These are phyloP conservation scores for Adelphocoris suturalis DNA, from an alignment of 2,888 invertebrate species.

Conservation along the genomic window DNA sequence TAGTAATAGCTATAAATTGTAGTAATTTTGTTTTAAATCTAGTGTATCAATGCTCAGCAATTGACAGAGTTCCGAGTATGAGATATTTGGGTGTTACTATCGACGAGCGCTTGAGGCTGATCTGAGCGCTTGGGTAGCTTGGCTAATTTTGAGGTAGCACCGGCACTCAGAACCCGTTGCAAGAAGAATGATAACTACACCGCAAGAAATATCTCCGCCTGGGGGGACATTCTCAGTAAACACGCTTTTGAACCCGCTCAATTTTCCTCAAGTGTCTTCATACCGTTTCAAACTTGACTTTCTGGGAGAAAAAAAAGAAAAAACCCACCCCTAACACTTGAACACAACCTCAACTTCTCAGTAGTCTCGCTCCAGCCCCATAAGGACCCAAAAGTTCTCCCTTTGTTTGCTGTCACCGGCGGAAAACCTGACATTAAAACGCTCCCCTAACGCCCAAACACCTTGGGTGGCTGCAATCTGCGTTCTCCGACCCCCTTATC, in stretches of 20 bases:
- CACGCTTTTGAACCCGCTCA: not conserved
- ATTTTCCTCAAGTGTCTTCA: not conserved
- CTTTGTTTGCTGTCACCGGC: slow-evolving; percentile 26
- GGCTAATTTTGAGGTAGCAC: too few relatives aligned
- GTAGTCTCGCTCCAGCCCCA: not conserved
- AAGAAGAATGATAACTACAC: not conserved
- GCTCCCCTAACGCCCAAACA: not conserved
- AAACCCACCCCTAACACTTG: not conserved
- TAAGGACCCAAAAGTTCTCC: slow-evolving; percentile 16
- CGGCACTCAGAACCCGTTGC: not conserved
- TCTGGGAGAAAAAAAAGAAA: not conserved
- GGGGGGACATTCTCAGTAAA: not conserved
- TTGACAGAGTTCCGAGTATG: too few relatives aligned
- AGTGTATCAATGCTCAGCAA: too few relatives aligned
- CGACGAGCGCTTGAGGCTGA: too few relatives aligned
- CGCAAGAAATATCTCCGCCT: not conserved
- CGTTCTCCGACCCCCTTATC: not conserved
- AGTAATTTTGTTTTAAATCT: too few relatives aligned
- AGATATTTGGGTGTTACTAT: too few relatives aligned
- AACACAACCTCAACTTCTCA: not conserved
- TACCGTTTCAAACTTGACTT: not conserved
- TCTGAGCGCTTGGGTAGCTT: too few relatives aligned
- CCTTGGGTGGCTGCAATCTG: slow-evolving; percentile 36
- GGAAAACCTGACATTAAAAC: slow-evolving; percentile 35
- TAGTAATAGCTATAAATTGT: too few relatives aligned